phyloP scores from a whole-genome alignment of 64 coral and sea anemone species.

The Catalaphyllia jardinei region DNA sequence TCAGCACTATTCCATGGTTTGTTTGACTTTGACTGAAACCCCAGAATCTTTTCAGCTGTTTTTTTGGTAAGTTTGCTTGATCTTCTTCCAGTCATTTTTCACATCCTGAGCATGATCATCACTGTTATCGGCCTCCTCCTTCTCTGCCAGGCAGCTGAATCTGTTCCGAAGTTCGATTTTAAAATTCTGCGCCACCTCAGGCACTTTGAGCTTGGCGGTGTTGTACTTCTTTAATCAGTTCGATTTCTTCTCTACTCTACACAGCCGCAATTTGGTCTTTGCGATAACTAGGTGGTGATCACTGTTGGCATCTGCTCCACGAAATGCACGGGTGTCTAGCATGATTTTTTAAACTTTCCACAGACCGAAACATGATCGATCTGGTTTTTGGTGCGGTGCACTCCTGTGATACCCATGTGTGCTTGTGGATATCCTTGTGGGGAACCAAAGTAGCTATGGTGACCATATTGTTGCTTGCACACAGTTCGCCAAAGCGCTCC shows the following conservation, averaged over 20 bases:
- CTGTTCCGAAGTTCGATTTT: background rate
- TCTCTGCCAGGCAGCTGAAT: conserved; percentile 3
- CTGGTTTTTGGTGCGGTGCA: background rate
- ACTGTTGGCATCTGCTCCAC: background rate
- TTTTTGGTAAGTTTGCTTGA: background rate
- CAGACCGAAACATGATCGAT: background rate
- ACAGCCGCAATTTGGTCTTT: conserved; percentile 7
- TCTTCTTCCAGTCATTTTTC: too few species aligned
- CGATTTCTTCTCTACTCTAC: background rate
- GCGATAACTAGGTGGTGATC: too few species aligned
- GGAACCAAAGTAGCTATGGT: too few species aligned
- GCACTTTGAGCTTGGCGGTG: conserved; percentile 1
- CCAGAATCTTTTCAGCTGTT: too few species aligned
- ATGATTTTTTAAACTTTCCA: background rate
- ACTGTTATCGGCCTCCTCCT: background rate
- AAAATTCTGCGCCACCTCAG: too few species aligned
- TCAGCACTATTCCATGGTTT: too few species aligned
- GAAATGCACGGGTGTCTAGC: background rate
- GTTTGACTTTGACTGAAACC: too few species aligned
- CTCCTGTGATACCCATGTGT: too few species aligned
- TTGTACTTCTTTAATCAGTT: conserved; percentile 8
- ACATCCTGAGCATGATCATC: background rate
- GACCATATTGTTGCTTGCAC: too few species aligned
- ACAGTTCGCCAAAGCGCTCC: too few species aligned
- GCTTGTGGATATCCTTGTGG: too few species aligned